These are phyloP conservation scores for Leptonema lineaticorne DNA, from an alignment of 1,140 invertebrate species.

Conservation along the genomic window DNA sequence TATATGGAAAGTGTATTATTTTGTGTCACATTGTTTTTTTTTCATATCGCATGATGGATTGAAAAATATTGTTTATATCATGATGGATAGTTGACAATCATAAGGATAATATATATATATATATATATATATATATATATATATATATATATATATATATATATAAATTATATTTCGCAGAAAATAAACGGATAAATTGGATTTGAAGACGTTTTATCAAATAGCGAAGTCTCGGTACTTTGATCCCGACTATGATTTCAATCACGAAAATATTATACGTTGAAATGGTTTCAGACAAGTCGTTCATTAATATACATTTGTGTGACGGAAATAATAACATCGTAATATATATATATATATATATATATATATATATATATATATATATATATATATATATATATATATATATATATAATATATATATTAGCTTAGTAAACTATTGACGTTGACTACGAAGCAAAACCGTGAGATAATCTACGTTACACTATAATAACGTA, in stretches of 20 bases:
- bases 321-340: constrained; percentile 5
- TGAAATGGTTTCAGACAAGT: constrained; percentile 3
- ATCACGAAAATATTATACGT: not conserved
- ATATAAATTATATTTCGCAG: not conserved
- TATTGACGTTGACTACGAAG: no score
- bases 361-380: not conserved
- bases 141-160: not conserved
- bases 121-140: not conserved
- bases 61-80: no score
- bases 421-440: no score
- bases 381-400: no score
- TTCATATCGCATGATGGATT: no score
- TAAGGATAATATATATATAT: not conserved
- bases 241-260: no score
- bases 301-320: constrained; percentile 12
- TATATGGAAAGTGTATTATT: no score
- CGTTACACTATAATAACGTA: no score
- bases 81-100: no score
- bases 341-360: not conserved
- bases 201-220: not conserved
- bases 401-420: no score
- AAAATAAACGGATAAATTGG: not conserved
- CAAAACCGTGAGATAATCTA: no score
- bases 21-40: no score
- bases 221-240: not conserved